Evolutionary conservation across 1,140 invertebrate genomes (phyloP), one percentile per base, ranked within the genome.

Genomic region (Bombus terrestris): DNA sequence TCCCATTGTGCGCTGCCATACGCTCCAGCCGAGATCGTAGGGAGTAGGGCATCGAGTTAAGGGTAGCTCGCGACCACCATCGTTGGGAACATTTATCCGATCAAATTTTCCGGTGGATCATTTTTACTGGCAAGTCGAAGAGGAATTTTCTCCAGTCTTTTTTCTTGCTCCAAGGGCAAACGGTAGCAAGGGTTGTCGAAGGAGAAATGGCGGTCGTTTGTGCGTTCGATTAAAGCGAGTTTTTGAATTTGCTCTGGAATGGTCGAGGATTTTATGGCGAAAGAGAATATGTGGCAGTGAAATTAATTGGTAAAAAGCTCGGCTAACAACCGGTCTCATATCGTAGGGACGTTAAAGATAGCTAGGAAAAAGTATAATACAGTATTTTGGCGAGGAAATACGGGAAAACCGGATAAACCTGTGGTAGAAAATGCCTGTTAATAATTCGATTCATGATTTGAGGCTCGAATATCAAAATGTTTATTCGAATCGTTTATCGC

Each of bases 51-150:
- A 59, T n/a, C n/a, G 32, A 84, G 86, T 73, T 74, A 78, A 84
- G 85, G 75, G 81, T 77, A 72, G 64, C 39, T 35, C 28, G 81
- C 74, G 86, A 80, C 59, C 69, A 74, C 75, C 37, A 28, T 74
- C 74, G 53, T 57, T 28, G 81, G n/a, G 73, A 85, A 84, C 86
- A 79, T 87, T 87, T 85, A 87, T 83, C 68, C 75, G 82, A 84
- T 79, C 81, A 79, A 84, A 57, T 74, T 86, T 59, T 15, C 37
- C 13, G 41, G 5, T 5, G 72, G 53, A 85, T 69, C 68, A 62
- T 81, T 81, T 73, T 35, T 72, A 22, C 47, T 43, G 18, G 35
- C 35, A 28, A 39, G 53, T 12, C 39, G 39, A 47, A 41, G 9
- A 18, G 57, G 62, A 74, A 35, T 64, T 35, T 15, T 35, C 15